A percentile compares a stretch with the other conserved stretches of the same genome.
Conservation (phyloP, 1,140 invertebrate species). For the Amyelois transitella region DNA sequence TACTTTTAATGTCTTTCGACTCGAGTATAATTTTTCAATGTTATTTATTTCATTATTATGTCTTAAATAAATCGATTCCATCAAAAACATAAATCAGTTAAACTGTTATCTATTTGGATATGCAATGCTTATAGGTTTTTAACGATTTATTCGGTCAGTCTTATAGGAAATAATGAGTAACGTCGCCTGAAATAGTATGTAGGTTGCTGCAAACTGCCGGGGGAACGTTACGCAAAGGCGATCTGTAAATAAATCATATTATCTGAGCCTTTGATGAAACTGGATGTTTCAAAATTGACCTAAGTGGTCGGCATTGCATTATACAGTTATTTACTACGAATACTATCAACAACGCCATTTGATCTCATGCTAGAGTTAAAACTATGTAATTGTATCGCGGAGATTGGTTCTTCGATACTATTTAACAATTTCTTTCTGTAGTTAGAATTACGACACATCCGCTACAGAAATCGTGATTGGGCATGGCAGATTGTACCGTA, state of each 20-base stretch:
- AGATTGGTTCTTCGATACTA: background rate
- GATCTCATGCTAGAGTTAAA: background rate
- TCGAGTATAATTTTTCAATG: no score
- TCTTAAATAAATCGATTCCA: no score
- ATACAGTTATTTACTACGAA: conserved; percentile 5
- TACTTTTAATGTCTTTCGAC: background rate
- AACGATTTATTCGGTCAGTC: background rate
- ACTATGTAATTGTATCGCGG: background rate
- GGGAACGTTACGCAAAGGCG: conserved; percentile 12
- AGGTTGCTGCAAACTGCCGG: background rate
- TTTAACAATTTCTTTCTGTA: background rate
- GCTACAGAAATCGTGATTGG: background rate
- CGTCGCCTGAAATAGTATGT: background rate
- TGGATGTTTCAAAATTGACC: conserved; percentile 22
- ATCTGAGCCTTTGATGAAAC: conserved; percentile 18
- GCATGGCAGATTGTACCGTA: background rate
- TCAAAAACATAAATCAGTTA: no score
- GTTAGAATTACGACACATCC: no score
- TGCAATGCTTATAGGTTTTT: background rate
- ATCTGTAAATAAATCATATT: conserved; percentile 20
- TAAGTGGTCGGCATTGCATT: conserved; percentile 16
- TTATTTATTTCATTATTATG: no score
- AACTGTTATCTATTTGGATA: background rate
- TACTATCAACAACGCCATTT: background rate
- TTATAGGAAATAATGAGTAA: background rate